Percentiles rank a stretch among this genome's conserved stretches.
Evolutionary conservation across 2,113 vertebrate genomes (phyloP).

Genomic region (Haemorhous mexicanus): DNA sequence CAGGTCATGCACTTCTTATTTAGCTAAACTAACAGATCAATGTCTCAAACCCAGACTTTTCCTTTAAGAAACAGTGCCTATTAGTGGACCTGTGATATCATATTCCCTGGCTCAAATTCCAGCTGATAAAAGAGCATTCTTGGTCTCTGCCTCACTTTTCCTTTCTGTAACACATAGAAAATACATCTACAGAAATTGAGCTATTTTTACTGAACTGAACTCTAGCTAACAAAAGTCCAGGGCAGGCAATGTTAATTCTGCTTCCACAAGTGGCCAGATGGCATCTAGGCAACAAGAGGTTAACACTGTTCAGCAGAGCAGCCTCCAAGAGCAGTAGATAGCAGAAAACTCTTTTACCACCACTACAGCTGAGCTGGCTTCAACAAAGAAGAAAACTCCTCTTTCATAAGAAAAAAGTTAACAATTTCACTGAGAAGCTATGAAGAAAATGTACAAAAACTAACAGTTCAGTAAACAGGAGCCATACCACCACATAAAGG

Average conservation of each 20-base stretch:
- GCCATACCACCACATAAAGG: background rate
- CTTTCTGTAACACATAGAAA: background rate
- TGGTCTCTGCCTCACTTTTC: background rate
- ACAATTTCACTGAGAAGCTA: background rate
- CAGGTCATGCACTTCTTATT: background rate
- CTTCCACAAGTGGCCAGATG: background rate
- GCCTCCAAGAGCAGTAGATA: background rate
- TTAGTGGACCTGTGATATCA: background rate
- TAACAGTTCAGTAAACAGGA: background rate
- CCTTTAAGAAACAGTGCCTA: background rate
- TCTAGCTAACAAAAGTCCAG: background rate
- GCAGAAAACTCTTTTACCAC: background rate
- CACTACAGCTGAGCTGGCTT: background rate
- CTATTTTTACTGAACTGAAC: background rate
- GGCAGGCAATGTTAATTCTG: background rate
- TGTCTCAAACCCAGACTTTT: background rate
- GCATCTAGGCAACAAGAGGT: background rate
- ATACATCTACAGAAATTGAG: background rate
- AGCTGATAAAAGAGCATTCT: background rate
- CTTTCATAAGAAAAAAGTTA: background rate
- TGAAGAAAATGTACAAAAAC: background rate
- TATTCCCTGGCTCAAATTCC: background rate
- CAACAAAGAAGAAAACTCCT: background rate
- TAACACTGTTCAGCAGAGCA: background rate
- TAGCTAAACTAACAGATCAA: background rate